A percentile compares a stretch with the other conserved stretches of the same genome.
phyloP scores from a whole-genome alignment of 2,888 invertebrate species.

The Cheilosia pagana region DNA sequence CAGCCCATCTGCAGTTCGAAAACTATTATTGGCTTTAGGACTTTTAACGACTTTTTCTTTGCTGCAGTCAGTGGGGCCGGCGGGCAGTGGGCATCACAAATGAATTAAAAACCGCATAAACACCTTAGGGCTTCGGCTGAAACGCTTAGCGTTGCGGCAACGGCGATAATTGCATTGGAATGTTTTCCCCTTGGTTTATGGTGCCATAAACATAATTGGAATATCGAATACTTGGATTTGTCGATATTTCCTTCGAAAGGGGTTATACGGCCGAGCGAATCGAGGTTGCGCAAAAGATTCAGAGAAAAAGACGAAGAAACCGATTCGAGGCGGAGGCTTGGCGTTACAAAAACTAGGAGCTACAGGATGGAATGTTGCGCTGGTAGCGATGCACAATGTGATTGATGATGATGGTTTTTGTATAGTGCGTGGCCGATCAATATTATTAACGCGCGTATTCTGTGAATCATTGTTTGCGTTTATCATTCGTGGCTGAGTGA shows the following conservation, averaged over 20 bases:
- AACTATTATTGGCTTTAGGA: conserved; percentile 70
- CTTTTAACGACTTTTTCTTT: conserved; percentile 64
- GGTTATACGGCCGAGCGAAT: conserved; percentile 51
- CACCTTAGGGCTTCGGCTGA: conserved; percentile 58
- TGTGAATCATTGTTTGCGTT: conserved; percentile 71
- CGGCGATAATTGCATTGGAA: conserved; percentile 73
- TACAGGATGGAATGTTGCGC: conserved; percentile 47
- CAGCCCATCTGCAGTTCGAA: conserved; percentile 33
- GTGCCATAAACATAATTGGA: conserved; percentile 75
- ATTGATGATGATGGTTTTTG: conserved; percentile 75
- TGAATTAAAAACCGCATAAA: conserved; percentile 60
- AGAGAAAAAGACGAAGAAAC: conserved; percentile 24
- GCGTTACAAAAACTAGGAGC: conserved; percentile 58
- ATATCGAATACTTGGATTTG: conserved; percentile 72
- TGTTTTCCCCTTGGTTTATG: conserved; percentile 72
- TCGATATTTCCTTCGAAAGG: conserved; percentile 43
- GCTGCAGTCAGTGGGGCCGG: not conserved
- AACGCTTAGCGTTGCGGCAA: conserved; percentile 53
- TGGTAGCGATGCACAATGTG: conserved; percentile 66
- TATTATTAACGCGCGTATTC: conserved; percentile 64
- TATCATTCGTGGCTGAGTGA: conserved; percentile 51
- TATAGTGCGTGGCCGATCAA: conserved; percentile 50
- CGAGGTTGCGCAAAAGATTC: conserved; percentile 34
- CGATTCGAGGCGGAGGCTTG: conserved; percentile 38
- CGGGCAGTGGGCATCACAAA: conserved; percentile 20